These are phyloP conservation scores for Anolis sagrei DNA, from an alignment of 2,113 vertebrate genomes.

Conservation along the genomic window DNA sequence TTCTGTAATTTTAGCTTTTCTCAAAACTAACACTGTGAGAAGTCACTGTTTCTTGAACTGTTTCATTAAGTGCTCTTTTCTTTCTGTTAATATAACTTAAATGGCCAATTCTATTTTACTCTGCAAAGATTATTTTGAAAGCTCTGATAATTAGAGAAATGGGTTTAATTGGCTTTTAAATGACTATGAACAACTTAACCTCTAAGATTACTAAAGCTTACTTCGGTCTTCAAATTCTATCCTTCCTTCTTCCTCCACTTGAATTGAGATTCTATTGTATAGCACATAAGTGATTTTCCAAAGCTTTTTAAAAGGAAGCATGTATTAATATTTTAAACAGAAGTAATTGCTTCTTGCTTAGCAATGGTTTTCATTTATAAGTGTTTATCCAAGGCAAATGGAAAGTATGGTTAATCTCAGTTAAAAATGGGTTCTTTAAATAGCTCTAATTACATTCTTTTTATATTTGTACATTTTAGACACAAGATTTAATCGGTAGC, in stretches of 20 bases:
- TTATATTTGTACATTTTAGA: conserved; percentile 84
- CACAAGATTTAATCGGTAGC: conserved; percentile 84
- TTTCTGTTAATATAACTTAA: conserved; percentile 36
- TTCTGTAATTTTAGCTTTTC: conserved; percentile 28
- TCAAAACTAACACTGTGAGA: conserved; percentile 31
- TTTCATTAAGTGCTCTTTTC: conserved; percentile 8
- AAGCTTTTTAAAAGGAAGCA: conserved; percentile 77
- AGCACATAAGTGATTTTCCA: conserved; percentile 82
- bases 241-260: conserved; percentile 70
- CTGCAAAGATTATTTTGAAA: conserved; percentile 58
- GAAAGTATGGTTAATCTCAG: conserved; percentile 86
- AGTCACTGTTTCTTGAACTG: conserved; percentile 36
- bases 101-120: conserved; percentile 50
- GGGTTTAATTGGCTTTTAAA: conserved; percentile 69
- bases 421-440: conserved; percentile 86
- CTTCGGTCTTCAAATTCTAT: conserved; percentile 59
- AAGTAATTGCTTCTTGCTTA: conserved; percentile 86
- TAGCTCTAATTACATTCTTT: conserved; percentile 85
- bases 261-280: conserved; percentile 66
- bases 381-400: conserved; percentile 83
- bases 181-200: conserved; percentile 55
- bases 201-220: conserved; percentile 59
- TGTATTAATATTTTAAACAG: conserved; percentile 87
- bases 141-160: conserved; percentile 47
- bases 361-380: conserved; percentile 83